These are phyloP conservation scores for Clunio marinus DNA, from an alignment of 2,888 invertebrate species.

Conservation along the genomic window DNA sequence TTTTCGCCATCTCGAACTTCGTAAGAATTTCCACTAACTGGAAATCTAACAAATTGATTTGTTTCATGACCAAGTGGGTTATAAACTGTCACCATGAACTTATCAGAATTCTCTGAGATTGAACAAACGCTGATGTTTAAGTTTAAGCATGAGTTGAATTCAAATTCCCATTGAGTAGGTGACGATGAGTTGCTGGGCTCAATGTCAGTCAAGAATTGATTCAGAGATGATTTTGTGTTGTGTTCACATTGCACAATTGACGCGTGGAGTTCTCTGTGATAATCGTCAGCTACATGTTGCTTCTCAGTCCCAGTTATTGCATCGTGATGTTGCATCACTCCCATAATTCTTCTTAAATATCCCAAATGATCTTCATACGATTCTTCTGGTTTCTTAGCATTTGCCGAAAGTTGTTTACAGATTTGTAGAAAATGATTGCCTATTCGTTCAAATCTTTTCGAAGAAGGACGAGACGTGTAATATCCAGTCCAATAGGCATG, in stretches of 20 bases:
- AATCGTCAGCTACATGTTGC: conserved; percentile 62
- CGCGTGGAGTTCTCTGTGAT: conserved; percentile 55
- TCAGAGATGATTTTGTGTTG: background rate
- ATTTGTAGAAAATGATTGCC: conserved; percentile 58
- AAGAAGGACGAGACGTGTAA: conserved; percentile 57
- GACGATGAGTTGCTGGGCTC: conserved; percentile 4
- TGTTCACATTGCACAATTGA: conserved; percentile 52
- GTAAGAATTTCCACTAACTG: conserved; percentile 51
- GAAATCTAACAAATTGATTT: conserved; percentile 54
- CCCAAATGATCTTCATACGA: conserved; percentile 46
- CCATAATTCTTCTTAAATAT: conserved; percentile 44
- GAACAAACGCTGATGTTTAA: conserved; percentile 61
- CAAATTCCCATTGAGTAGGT: conserved; percentile 39
- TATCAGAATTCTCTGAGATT: conserved; percentile 52
- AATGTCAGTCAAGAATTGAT: background rate
- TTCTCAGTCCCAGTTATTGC: conserved; percentile 57
- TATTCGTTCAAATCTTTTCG: conserved; percentile 54
- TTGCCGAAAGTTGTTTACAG: conserved; percentile 43
- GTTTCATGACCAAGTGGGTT: conserved; percentile 59
- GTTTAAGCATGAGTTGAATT: conserved; percentile 54
- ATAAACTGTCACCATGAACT: conserved; percentile 59
- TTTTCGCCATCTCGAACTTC: conserved; percentile 49
- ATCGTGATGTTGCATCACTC: conserved; percentile 50
- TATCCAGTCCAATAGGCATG: conserved; percentile 73
- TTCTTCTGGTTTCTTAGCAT: conserved; percentile 48